These are phyloP conservation scores for Bungarus multicinctus DNA, from an alignment of 2,113 vertebrate species.

Conservation along the genomic window DNA sequence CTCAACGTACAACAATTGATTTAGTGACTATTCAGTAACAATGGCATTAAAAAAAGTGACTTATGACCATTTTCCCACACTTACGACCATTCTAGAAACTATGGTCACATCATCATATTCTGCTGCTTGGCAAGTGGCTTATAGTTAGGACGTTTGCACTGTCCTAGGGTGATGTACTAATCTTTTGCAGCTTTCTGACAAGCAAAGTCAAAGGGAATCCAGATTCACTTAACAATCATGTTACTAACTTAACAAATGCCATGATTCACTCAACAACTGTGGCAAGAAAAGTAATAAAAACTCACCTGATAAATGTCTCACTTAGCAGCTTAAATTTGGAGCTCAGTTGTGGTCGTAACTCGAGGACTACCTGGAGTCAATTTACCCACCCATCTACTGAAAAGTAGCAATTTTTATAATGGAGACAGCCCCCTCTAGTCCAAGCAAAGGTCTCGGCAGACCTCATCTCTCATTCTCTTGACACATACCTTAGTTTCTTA, in stretches of 20 bases:
- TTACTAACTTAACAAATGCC: not conserved
- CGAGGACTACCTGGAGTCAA: not conserved
- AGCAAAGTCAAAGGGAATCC: not conserved
- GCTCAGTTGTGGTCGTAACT: not conserved
- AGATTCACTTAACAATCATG: not conserved
- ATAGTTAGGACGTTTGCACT: no score
- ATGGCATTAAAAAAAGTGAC: not conserved
- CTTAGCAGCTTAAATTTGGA: not conserved
- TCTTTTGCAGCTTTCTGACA: not conserved
- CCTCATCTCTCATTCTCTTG: conserved; percentile 52
- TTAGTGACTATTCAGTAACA: not conserved
- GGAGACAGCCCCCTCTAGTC: not conserved
- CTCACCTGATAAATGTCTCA: not conserved
- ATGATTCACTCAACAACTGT: not conserved
- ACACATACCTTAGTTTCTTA: conserved; percentile 51
- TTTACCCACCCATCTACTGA: not conserved
- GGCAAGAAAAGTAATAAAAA: not conserved
- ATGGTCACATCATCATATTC: no score
- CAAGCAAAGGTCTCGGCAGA: conserved; percentile 4
- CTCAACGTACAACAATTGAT: not conserved
- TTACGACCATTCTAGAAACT: no score
- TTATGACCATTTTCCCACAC: not conserved
- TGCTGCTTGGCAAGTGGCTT: no score
- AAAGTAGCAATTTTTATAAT: not conserved
- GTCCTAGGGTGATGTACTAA: no score